Conservation (phyloP, 2,113 vertebrate species). For the Psophia crepitans region DNA sequence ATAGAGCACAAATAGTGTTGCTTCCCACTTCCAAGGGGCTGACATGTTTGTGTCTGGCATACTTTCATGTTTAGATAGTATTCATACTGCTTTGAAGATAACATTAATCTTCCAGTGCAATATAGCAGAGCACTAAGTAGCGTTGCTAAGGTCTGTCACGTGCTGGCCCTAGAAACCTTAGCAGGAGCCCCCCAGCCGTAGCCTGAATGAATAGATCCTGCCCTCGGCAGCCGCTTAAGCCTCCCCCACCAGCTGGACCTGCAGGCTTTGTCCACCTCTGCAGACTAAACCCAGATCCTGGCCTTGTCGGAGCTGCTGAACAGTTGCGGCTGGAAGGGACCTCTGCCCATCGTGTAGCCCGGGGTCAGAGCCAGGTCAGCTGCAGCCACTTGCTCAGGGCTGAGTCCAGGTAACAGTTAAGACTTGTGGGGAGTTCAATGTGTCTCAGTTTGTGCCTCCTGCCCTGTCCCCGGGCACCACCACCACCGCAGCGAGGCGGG, state of each 20-base stretch:
- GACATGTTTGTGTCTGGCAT: not conserved
- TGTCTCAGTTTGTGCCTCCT: not conserved
- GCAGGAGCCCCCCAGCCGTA: not conserved
- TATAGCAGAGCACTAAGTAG: not conserved
- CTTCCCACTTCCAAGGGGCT: not conserved
- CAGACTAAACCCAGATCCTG: too few species aligned
- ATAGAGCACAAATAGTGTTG: not conserved
- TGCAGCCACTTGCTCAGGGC: not conserved
- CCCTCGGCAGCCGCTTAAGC: not conserved
- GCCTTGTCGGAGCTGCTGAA: not conserved
- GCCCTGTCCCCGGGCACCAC: not conserved
- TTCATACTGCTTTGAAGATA: not conserved
- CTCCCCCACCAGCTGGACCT: not conserved
- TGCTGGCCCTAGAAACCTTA: not conserved
- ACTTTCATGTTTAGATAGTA: not conserved
- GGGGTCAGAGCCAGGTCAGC: not conserved
- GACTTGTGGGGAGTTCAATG: not conserved
- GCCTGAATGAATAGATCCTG: not conserved
- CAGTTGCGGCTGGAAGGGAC: not conserved
- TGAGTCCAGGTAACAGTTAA: too few species aligned
- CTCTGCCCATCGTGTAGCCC: not conserved
- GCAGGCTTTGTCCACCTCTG: not conserved
- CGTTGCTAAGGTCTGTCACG: not conserved
- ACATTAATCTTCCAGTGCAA: not conserved
- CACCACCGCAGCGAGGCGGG: rapidly evolving